phyloP scores from a whole-genome alignment of 2,888 invertebrate species.

The Suillia variegata region DNA sequence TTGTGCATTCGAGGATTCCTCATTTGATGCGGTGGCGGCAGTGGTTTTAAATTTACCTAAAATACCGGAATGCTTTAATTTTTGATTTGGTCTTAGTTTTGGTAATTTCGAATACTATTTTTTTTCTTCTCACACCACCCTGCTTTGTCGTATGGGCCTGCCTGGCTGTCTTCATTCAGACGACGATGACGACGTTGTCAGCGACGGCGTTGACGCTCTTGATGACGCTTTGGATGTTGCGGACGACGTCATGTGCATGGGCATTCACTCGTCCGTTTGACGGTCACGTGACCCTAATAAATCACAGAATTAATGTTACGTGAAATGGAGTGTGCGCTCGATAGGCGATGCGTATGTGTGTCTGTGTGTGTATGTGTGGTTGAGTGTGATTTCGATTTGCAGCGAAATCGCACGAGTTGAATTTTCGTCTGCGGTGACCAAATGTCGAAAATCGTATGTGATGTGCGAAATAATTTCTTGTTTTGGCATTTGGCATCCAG shows the following conservation, averaged over 20 bases:
- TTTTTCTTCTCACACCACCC: too few species aligned
- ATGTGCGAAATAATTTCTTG: not conserved
- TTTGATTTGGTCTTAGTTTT: not conserved
- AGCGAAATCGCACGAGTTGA: not conserved
- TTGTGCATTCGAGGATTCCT: too few species aligned
- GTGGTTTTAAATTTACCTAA: not conserved
- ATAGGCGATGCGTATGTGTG: slow-evolving; percentile 1
- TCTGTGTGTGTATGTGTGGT: not conserved
- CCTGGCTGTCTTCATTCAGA: not conserved
- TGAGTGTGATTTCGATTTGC: not conserved
- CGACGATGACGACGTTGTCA: too few species aligned
- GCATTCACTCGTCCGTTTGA: slow-evolving; percentile 55
- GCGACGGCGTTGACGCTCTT: slow-evolving; percentile 4
- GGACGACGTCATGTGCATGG: not conserved
- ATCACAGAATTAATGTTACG: slow-evolving; percentile 63
- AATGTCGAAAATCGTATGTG: not conserved
- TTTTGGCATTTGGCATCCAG: not conserved
- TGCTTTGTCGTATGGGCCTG: not conserved
- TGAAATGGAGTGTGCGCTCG: slow-evolving; percentile 59
- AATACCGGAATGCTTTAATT: not conserved
- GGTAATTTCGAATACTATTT: too few species aligned
- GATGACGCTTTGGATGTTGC: slow-evolving; percentile 3
- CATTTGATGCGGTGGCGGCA: not conserved
- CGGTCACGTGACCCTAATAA: slow-evolving; percentile 63
- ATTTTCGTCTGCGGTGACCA: not conserved